Percentiles rank a stretch among this genome's conserved stretches.
Conservation (phyloP, 2,113 vertebrate species). For the Sceloporus tristichus region DNA sequence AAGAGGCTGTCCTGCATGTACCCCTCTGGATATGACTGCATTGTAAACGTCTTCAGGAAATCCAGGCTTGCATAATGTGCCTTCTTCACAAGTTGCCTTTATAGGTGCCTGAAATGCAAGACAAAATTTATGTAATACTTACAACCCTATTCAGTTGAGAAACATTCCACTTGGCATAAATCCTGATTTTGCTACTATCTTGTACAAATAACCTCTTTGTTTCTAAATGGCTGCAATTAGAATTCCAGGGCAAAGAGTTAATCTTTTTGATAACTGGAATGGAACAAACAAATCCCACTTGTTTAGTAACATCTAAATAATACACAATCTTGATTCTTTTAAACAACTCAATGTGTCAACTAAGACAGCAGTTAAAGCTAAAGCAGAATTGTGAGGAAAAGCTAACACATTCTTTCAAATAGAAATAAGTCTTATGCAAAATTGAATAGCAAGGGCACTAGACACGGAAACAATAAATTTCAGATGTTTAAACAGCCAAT, state of each 20-base stretch:
- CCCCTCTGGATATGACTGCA: conserved; percentile 84
- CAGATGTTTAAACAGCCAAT: conserved; percentile 24
- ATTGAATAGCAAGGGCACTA: conserved; percentile 31
- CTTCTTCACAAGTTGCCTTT: conserved; percentile 87
- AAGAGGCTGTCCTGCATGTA: conserved; percentile 89
- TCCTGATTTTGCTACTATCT: conserved; percentile 66
- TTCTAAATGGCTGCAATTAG: conserved; percentile 85
- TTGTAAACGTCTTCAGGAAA: conserved; percentile 95
- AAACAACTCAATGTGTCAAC: conserved; percentile 82
- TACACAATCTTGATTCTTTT: conserved; percentile 79
- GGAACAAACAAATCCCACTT: conserved; percentile 91
- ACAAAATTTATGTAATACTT: conserved; percentile 69
- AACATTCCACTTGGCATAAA: conserved; percentile 75
- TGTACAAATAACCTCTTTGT: conserved; percentile 88
- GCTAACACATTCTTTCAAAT: conserved; percentile 65
- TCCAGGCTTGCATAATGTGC: conserved; percentile 90
- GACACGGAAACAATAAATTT: conserved; percentile 25
- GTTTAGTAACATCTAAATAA: conserved; percentile 83
- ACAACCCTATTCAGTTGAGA: conserved; percentile 63
- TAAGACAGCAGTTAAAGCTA: conserved; percentile 78
- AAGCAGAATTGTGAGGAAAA: conserved; percentile 54
- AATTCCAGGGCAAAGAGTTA: conserved; percentile 89
- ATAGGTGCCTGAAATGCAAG: conserved; percentile 87
- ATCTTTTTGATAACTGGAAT: conserved; percentile 88
- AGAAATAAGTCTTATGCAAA: conserved; percentile 65